A percentile compares a stretch with the other conserved stretches of the same genome.
Conservation (phyloP, 2,888 invertebrate genomes). For the Synergus laeviventris region DNA sequence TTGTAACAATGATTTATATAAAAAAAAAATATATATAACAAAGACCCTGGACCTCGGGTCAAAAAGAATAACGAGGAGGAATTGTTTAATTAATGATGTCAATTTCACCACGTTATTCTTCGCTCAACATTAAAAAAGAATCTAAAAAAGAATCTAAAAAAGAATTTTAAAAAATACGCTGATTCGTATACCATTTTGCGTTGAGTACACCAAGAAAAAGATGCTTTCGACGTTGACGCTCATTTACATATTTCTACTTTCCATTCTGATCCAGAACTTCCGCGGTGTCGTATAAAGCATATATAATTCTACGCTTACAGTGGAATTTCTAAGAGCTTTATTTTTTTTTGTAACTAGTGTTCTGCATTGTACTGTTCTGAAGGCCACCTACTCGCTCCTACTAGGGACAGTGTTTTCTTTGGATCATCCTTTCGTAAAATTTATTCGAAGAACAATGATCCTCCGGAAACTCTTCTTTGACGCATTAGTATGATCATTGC, state of each 20-base stretch:
- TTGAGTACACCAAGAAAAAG: background rate
- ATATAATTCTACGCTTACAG: constrained; percentile 24
- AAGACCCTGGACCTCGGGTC: background rate
- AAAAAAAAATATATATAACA: constrained; percentile 30
- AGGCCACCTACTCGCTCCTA: constrained; percentile 33
- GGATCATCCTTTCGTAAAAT: constrained; percentile 30
- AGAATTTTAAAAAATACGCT: constrained; percentile 34
- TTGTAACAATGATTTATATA: constrained; percentile 29
- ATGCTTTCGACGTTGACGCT: constrained; percentile 9
- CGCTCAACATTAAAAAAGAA: constrained; percentile 32
- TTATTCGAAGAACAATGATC: constrained; percentile 40
- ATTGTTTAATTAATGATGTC: constrained; percentile 32
- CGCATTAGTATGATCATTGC: constrained; percentile 50
- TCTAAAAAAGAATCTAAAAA: constrained; percentile 22
- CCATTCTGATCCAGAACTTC: constrained; percentile 3
- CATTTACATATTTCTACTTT: constrained; percentile 8
- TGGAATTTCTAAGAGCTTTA: constrained; percentile 11
- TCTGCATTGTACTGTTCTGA: constrained; percentile 34
- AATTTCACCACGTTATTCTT: constrained; percentile 38
- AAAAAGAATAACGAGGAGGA: constrained; percentile 39
- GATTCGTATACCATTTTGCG: constrained; percentile 40
- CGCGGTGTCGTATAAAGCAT: constrained; percentile 19
- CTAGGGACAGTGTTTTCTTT: constrained; percentile 33
- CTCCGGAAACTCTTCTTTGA: constrained; percentile 37
- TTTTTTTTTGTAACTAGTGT: background rate